Percentiles rank a stretch among this genome's conserved stretches.
Evolutionary conservation across 2,888 invertebrate species (phyloP).

Genomic region (Scaptomyza cyrtandrae): DNA sequence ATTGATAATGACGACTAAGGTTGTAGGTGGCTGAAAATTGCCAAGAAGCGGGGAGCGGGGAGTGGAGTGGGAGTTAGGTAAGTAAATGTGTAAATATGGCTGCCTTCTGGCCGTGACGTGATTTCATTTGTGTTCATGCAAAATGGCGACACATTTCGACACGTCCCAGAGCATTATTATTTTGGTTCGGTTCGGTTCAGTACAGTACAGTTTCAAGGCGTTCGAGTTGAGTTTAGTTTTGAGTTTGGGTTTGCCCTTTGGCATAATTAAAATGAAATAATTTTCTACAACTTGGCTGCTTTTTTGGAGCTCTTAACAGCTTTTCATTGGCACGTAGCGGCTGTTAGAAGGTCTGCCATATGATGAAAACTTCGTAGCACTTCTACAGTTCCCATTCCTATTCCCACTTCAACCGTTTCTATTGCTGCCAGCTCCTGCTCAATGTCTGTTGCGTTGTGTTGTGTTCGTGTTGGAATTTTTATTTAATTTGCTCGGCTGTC

Average conservation of each 20-base stretch:
- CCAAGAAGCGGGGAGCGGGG: too few relatives aligned
- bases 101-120: conserved; percentile 66
- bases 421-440: conserved; percentile 27
- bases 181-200: conserved; percentile 18
- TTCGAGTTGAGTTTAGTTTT: conserved; percentile 11
- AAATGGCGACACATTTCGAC: conserved; percentile 72
- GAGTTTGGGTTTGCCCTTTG: conserved; percentile 55
- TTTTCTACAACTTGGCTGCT: conserved; percentile 73
- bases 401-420: neutral
- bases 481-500: conserved; percentile 73
- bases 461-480: conserved; percentile 71
- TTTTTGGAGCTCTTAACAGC: conserved; percentile 44
- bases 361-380: conserved; percentile 53
- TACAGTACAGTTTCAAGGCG: neutral
- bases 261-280: conserved; percentile 79
- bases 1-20: conserved; percentile 79
- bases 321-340: conserved; percentile 57
- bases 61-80: neutral
- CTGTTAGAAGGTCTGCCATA: conserved; percentile 54
- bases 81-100: conserved; percentile 19
- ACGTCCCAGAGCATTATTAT: conserved; percentile 57
- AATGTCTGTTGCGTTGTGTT: conserved; percentile 36
- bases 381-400: conserved; percentile 5
- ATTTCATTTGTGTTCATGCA: conserved; percentile 73
- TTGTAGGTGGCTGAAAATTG: conserved; percentile 50